Conservation (phyloP, 2,113 vertebrate genomes). For the Misgurnus mizolepis region DNA sequence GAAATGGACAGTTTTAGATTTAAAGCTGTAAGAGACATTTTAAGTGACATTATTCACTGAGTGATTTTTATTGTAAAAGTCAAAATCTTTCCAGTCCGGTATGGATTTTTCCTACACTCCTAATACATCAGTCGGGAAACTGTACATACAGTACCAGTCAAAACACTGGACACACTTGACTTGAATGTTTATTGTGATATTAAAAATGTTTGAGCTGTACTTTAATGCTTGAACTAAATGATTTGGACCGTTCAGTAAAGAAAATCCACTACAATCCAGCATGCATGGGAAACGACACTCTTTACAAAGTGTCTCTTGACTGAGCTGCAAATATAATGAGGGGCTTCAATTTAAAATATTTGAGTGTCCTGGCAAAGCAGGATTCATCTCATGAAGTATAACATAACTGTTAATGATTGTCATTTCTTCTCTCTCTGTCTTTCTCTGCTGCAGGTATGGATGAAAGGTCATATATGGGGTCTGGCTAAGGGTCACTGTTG, state of each 20-base stretch:
- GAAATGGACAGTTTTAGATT: conserved; percentile 5
- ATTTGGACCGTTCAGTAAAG: no score
- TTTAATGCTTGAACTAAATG: no score
- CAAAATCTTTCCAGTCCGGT: conserved; percentile 42
- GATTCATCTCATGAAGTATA: no score
- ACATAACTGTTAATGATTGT: background rate
- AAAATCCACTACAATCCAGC: no score
- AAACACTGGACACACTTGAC: background rate
- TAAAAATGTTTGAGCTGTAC: background rate
- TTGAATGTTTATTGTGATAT: background rate
- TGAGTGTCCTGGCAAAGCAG: no score
- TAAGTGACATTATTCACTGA: conserved; percentile 1
- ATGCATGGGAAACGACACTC: no score
- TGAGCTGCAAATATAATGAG: no score
- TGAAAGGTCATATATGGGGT: conserved; percentile 62
- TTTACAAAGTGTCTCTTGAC: no score
- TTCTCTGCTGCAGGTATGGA: conserved; percentile 61
- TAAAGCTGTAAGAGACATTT: conserved; percentile 1
- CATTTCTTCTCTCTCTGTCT: background rate
- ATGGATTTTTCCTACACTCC: background rate
- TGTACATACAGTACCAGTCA: background rate
- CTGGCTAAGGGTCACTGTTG: conserved; percentile 61
- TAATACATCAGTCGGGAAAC: background rate
- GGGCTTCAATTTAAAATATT: no score
- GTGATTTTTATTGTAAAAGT: conserved; percentile 55